These are phyloP conservation scores for Tor tambroides DNA, from an alignment of 2,113 vertebrate species.

Conservation along the genomic window DNA sequence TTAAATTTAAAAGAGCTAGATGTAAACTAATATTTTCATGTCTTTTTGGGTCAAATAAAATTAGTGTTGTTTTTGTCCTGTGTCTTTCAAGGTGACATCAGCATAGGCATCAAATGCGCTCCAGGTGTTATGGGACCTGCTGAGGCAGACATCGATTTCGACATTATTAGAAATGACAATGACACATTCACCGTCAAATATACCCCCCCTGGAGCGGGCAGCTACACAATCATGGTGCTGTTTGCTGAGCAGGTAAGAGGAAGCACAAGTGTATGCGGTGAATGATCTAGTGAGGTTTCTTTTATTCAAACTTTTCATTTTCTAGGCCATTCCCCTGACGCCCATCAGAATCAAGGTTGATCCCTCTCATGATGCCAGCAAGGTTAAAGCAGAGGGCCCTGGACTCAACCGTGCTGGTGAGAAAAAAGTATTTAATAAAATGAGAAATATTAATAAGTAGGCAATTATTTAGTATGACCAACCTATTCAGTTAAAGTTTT, in stretches of 20 bases:
- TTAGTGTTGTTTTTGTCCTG: conserved; percentile 9
- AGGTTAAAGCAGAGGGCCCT: conserved; percentile 90
- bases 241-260: conserved; percentile 87
- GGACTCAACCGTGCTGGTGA: conserved; percentile 87
- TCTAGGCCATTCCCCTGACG: conserved; percentile 87
- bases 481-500: neutral
- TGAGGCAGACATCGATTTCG: conserved; percentile 91
- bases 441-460: too few relatives aligned
- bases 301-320: neutral
- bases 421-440: conserved; percentile 36
- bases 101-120: conserved; percentile 92
- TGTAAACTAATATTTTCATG: neutral
- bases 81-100: conserved; percentile 81
- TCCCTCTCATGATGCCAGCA: conserved; percentile 90
- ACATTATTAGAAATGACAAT: conserved; percentile 92
- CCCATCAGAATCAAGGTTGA: conserved; percentile 91
- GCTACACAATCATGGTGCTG: conserved; percentile 95
- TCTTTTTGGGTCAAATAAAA: neutral
- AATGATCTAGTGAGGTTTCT: neutral
- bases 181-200: conserved; percentile 95
- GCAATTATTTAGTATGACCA: too few relatives aligned
- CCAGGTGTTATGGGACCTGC: conserved; percentile 87
- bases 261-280: neutral
- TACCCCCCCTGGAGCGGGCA: conserved; percentile 87
- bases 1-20: neutral